A percentile compares a stretch with the other conserved stretches of the same genome.
These are phyloP conservation scores for Silurus glanis DNA, from an alignment of 2,113 vertebrate genomes.

Conservation along the genomic window DNA sequence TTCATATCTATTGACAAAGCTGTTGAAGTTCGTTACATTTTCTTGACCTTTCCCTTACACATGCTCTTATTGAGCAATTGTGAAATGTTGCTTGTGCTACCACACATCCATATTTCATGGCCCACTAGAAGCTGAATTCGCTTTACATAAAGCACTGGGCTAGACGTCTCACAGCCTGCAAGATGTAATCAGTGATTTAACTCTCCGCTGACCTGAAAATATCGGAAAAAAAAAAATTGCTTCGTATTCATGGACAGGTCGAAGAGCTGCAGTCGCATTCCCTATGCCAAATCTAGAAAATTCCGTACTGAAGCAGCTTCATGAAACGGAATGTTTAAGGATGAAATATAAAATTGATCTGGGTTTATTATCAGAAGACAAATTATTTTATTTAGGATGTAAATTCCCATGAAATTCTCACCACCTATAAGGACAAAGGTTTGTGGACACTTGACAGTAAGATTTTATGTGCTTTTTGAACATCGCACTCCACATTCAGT, in stretches of 20 bases:
- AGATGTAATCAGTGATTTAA: conserved; percentile 34
- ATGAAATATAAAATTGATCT: neutral
- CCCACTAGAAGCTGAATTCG: conserved; percentile 23
- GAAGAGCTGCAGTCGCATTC: neutral
- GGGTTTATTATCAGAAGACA: neutral
- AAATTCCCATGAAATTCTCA: neutral
- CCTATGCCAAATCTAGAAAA: neutral
- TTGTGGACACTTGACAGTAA: no score
- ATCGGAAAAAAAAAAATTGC: neutral
- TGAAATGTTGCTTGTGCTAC: neutral
- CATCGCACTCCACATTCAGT: no score
- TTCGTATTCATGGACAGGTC: conserved; percentile 4
- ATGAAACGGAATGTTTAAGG: neutral
- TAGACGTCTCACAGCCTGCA: neutral
- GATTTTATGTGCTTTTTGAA: no score
- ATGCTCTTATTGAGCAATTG: neutral
- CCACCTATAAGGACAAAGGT: no score
- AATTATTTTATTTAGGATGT: neutral
- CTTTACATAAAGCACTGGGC: conserved; percentile 29
- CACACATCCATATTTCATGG: conserved; percentile 9
- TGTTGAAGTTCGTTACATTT: neutral
- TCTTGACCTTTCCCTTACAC: conserved; percentile 2
- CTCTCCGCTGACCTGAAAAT: conserved; percentile 39
- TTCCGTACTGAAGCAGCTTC: neutral
- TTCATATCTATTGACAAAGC: neutral